phyloP scores from a whole-genome alignment of 30 jellyfish, hydroid and myxozoan species.

The Turritopsis dohrnii region DNA sequence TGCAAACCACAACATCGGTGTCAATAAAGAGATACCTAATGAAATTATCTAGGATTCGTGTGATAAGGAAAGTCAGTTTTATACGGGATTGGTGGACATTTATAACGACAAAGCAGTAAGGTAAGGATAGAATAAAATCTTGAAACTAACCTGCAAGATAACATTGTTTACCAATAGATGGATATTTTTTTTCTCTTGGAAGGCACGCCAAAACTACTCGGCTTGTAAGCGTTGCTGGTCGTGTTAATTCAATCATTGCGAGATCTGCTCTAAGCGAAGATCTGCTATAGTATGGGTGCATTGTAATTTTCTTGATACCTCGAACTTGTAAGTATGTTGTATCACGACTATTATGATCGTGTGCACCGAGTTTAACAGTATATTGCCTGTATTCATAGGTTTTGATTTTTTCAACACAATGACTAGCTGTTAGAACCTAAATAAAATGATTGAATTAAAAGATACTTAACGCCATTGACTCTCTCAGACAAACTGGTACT shows the following conservation, averaged over 20 bases:
- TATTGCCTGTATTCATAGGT: background rate
- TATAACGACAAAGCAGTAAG: no score
- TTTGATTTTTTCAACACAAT: background rate
- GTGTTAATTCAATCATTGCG: background rate
- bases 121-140: no score
- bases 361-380: constrained; percentile 4
- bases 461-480: background rate
- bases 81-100: no score
- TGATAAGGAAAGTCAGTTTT: no score
- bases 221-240: background rate
- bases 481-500: no score
- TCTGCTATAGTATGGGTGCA: constrained; percentile 15
- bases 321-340: background rate
- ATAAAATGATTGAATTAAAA: background rate
- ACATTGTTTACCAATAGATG: constrained; percentile 9
- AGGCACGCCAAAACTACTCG: constrained; percentile 5
- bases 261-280: background rate
- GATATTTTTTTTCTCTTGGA: background rate
- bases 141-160: constrained; percentile 19
- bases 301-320: background rate
- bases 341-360: background rate
- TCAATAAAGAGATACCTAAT: no score
- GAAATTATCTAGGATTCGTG: no score
- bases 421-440: constrained; percentile 12
- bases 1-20: no score